Evolutionary conservation across 2,797 vertebrate genomes (phyloP).

Genomic region (Gymnopithys bicolor): DNA sequence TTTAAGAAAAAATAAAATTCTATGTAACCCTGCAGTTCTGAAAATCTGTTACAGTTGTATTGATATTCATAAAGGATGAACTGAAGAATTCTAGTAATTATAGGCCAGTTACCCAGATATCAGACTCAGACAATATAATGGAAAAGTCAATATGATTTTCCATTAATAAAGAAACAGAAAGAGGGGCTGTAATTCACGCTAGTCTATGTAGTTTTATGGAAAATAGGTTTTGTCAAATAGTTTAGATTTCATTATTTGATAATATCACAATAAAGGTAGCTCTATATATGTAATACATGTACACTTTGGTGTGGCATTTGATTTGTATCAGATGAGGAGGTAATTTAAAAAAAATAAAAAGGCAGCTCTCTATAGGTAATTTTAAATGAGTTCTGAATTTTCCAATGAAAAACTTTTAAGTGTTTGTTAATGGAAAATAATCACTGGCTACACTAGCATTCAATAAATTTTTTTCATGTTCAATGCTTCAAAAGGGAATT

Average conservation of each 20-base stretch:
- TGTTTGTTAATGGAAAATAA: neutral
- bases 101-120: neutral
- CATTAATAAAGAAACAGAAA: neutral
- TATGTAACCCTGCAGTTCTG: neutral
- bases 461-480: neutral
- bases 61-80: neutral
- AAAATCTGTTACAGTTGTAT: neutral
- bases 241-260: constrained; percentile 53
- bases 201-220: neutral
- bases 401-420: neutral
- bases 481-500: neutral
- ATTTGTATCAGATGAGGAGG: neutral
- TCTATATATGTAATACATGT: neutral
- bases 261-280: neutral
- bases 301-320: neutral
- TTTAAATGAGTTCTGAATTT: neutral
- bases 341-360: neutral
- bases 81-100: neutral
- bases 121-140: neutral
- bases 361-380: neutral
- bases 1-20: neutral
- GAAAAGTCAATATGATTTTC: constrained; percentile 18
- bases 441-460: neutral
- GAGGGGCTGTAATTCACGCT: neutral
- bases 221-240: constrained; percentile 7